Conservation (phyloP, 2,888 invertebrate species). For the Apotomis capreana region DNA sequence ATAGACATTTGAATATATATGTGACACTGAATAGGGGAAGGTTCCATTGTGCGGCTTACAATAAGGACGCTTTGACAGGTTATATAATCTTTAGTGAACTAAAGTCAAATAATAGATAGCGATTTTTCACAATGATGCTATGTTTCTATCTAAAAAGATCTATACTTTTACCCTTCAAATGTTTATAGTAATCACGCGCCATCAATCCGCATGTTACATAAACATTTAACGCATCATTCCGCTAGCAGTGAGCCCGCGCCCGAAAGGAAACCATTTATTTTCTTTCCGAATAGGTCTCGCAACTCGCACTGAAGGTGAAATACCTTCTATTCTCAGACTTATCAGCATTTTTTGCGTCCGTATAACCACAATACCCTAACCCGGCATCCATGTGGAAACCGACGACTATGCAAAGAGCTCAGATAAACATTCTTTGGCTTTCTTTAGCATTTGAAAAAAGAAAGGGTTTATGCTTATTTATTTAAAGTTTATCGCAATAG, state of each 20-base stretch:
- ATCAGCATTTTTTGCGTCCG: constrained; percentile 41
- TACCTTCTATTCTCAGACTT: constrained; percentile 38
- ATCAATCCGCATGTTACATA: background rate
- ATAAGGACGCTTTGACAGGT: no score
- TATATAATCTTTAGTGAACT: no score
- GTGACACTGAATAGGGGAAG: no score
- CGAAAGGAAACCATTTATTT: constrained; percentile 42
- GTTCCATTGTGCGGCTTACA: no score
- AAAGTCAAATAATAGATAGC: no score
- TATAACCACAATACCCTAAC: constrained; percentile 38
- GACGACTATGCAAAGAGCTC: constrained; percentile 29
- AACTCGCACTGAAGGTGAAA: constrained; percentile 42
- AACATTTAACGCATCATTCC: background rate
- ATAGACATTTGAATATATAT: no score
- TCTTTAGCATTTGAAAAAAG: constrained; percentile 1
- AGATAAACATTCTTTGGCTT: constrained; percentile 21
- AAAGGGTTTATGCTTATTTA: background rate
- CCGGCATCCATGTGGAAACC: constrained; percentile 29
- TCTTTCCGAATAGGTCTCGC: constrained; percentile 42
- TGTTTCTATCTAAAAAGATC: no score
- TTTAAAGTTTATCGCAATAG: background rate
- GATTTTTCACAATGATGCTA: no score
- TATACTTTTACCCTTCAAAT: no score
- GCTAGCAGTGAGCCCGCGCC: constrained; percentile 26
- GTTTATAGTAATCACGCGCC: no score